Evolutionary conservation across 2,797 vertebrate genomes (phyloP).

Genomic region (Coreius guichenoti): DNA sequence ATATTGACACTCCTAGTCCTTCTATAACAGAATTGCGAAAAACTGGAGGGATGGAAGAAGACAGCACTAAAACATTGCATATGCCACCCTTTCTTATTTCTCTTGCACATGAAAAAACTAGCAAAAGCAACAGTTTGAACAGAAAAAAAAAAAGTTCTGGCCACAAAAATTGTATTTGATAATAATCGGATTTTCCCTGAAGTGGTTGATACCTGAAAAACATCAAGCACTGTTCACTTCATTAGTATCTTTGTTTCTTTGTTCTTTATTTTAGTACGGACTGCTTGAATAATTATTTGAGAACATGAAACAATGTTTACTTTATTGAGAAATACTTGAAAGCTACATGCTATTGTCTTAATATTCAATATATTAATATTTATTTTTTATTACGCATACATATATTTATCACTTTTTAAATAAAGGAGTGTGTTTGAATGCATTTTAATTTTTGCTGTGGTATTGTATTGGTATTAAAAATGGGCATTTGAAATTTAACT

Average conservation of each 20-base stretch:
- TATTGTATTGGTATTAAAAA: background rate
- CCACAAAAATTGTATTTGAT: background rate
- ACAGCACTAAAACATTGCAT: background rate
- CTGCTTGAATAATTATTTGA: background rate
- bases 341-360: background rate
- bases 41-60: background rate
- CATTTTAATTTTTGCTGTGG: background rate
- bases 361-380: background rate
- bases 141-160: background rate
- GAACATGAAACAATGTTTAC: slow-evolving; percentile 12
- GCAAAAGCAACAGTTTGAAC: background rate
- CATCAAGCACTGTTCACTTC: slow-evolving; percentile 10
- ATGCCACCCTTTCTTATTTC: background rate
- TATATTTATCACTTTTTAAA: background rate
- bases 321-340: slow-evolving; percentile 1
- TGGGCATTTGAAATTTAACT: background rate
- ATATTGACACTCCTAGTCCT: too few relatives aligned
- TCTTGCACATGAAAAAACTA: background rate
- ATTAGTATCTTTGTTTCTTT: background rate
- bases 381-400: background rate
- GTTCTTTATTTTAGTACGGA: background rate
- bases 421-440: background rate
- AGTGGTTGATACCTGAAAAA: background rate
- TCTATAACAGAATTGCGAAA: background rate
- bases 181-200: background rate